These are phyloP conservation scores for Eupithecia vulgata DNA, from an alignment of 2,888 invertebrate species.

Conservation along the genomic window DNA sequence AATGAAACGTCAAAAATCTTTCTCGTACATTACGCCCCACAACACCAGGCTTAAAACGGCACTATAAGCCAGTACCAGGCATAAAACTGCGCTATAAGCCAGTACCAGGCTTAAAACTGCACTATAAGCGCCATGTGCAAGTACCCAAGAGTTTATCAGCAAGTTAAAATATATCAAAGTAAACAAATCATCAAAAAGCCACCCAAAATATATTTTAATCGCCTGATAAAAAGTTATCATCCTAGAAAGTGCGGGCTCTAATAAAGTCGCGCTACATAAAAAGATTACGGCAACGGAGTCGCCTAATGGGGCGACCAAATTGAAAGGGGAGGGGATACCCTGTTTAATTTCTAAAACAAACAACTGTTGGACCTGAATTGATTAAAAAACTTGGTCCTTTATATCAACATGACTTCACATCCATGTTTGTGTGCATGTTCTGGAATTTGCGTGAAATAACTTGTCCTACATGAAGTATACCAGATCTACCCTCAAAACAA, in stretches of 20 bases:
- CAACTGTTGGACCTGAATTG: slow-evolving; percentile 8
- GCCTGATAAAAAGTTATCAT: slow-evolving; percentile 21
- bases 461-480: not conserved
- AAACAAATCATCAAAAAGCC: slow-evolving; percentile 7
- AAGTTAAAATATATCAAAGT: not conserved
- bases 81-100: not conserved
- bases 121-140: not conserved
- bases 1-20: too few relatives aligned
- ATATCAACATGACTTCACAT: not conserved
- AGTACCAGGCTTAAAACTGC: not conserved
- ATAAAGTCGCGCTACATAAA: slow-evolving; percentile 37
- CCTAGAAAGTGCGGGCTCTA: slow-evolving; percentile 14
- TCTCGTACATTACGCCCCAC: too few relatives aligned
- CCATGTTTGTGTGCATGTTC: not conserved
- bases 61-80: too few relatives aligned
- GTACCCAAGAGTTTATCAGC: not conserved
- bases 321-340: slow-evolving; percentile 22
- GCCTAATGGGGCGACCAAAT: slow-evolving; percentile 32
- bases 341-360: slow-evolving; percentile 16
- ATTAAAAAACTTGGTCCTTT: slow-evolving; percentile 7
- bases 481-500: too few relatives aligned
- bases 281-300: slow-evolving; percentile 30
- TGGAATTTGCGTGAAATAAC: not conserved
- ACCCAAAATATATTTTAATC: slow-evolving; percentile 11
- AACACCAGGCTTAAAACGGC: too few relatives aligned